These are phyloP conservation scores for Calyptommatus sinebrachiatus DNA, from an alignment of 2,113 vertebrate genomes.

Conservation along the genomic window DNA sequence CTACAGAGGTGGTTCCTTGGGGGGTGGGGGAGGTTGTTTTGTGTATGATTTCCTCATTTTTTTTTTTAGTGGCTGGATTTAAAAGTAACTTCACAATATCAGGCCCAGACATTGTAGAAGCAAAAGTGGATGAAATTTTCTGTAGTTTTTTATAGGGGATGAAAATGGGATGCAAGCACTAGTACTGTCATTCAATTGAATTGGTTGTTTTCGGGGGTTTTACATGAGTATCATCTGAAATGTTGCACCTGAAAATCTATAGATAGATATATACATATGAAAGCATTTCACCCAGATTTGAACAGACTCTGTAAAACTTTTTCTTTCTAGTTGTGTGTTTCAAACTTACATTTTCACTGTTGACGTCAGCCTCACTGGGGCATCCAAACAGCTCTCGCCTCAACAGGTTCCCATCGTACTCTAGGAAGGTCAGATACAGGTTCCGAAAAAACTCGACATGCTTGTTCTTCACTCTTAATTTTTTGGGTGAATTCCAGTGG, in stretches of 20 bases:
- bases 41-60: too few species aligned
- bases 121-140: too few species aligned
- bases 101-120: too few species aligned
- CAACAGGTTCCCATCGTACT: conserved; percentile 95
- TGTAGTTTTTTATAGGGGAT: too few species aligned
- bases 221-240: neutral
- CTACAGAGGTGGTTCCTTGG: too few species aligned
- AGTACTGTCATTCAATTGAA: too few species aligned
- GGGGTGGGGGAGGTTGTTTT: too few species aligned
- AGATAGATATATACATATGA: neutral
- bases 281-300: neutral
- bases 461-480: conserved; percentile 96
- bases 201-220: neutral
- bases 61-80: too few species aligned
- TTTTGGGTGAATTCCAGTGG: conserved; percentile 99
- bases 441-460: conserved; percentile 98
- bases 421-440: conserved; percentile 96
- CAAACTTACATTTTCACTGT: conserved; percentile 93
- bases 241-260: too few species aligned
- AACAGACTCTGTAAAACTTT: accelerated
- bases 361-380: conserved; percentile 89
- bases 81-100: too few species aligned
- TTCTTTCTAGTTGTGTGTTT: neutral
- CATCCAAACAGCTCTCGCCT: conserved; percentile 94
- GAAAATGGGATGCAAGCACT: neutral